A percentile compares a stretch with the other conserved stretches of the same genome.
These are phyloP conservation scores for Apis cerana DNA, from an alignment of 1,140 invertebrate genomes.

Conservation along the genomic window DNA sequence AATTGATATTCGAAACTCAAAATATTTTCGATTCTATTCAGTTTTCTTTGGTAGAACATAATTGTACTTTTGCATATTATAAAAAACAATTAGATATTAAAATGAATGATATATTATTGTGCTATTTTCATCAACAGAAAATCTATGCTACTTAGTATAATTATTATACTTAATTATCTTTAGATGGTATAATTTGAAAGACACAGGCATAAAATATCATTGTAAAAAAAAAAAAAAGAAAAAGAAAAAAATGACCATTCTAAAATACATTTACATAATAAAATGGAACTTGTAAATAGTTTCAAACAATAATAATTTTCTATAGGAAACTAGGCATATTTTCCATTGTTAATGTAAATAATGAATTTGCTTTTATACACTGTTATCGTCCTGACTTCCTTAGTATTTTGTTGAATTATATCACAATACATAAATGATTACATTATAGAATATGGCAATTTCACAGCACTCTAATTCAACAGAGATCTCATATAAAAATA, in stretches of 20 bases:
- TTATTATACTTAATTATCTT: not conserved
- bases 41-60: slow-evolving; percentile 57
- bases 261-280: not conserved
- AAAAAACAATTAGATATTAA: slow-evolving; percentile 1
- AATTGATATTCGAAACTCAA: slow-evolving; percentile 8
- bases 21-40: slow-evolving; percentile 23
- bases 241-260: slow-evolving; percentile 14
- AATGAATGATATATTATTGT: not conserved
- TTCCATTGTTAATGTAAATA: not conserved
- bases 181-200: slow-evolving; percentile 53
- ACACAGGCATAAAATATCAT: slow-evolving; percentile 27
- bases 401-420: slow-evolving; percentile 63
- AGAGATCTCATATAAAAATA: slow-evolving; percentile 71
- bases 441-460: slow-evolving; percentile 63
- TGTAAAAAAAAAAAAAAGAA: not conserved
- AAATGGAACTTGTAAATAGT: slow-evolving; percentile 19
- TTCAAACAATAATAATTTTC: slow-evolving; percentile 7
- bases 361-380: slow-evolving; percentile 33
- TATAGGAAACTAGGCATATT: slow-evolving; percentile 35
- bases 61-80: slow-evolving; percentile 43
- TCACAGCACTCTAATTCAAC: slow-evolving; percentile 68
- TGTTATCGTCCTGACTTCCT: slow-evolving; percentile 14
- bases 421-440: slow-evolving; percentile 63
- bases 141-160: slow-evolving; percentile 33
- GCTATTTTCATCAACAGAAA: not conserved